Evolutionary conservation across 2,797 vertebrate genomes (phyloP).

Genomic region (Eospalax fontanierii): DNA sequence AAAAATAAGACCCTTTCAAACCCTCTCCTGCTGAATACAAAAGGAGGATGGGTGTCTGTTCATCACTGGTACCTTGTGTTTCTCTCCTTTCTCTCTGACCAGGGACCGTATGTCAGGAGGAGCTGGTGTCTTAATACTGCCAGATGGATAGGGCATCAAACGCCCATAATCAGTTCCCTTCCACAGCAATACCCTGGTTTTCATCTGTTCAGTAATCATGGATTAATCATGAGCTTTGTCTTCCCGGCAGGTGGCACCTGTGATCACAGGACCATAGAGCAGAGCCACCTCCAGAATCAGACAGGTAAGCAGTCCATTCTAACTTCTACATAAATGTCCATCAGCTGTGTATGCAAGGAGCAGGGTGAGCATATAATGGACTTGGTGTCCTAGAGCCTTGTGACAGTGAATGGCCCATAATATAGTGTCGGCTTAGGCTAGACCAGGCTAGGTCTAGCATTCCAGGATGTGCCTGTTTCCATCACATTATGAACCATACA

Average conservation of each 20-base stretch:
- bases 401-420: background rate
- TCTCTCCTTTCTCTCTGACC: constrained; percentile 5
- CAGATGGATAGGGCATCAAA: constrained; percentile 41
- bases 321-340: constrained; percentile 1
- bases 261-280: constrained; percentile 52
- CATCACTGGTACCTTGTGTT: constrained; percentile 26
- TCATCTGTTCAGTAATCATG: constrained; percentile 57
- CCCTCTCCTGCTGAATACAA: background rate
- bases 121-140: background rate
- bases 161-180: background rate
- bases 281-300: constrained; percentile 58
- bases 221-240: constrained; percentile 75
- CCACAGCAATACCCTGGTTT: constrained; percentile 59
- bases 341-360: background rate
- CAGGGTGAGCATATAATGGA: background rate
- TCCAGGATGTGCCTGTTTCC: constrained; percentile 39
- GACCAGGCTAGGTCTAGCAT: background rate
- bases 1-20: background rate
- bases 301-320: background rate
- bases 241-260: constrained; percentile 75
- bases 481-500: background rate
- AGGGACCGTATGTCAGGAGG: constrained; percentile 67
- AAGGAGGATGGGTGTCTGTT: background rate
- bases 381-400: background rate
- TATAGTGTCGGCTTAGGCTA: constrained; percentile 24